phyloP scores from a whole-genome alignment of 2,797 vertebrate genomes.

The Poeciliopsis presidionis region DNA sequence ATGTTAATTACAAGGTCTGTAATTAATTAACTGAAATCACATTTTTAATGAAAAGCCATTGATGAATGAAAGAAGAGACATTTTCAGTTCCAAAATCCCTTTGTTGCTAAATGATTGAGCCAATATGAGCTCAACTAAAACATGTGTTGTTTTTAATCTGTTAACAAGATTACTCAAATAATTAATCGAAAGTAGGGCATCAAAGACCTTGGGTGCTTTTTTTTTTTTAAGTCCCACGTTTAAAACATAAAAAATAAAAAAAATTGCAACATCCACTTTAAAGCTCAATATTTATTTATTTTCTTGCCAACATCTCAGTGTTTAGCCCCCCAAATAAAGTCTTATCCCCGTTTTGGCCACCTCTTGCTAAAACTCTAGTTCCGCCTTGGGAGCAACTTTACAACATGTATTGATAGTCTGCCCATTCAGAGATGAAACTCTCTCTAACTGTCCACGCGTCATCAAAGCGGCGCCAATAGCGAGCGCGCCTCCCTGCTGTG shows the following conservation, averaged over 20 bases:
- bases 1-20: not conserved
- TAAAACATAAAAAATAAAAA: not conserved
- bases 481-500: constrained; percentile 56
- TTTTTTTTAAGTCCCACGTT: not conserved
- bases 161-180: no score
- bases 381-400: not conserved
- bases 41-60: no score
- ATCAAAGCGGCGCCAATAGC: constrained; percentile 49
- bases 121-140: no score
- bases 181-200: not conserved
- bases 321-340: not conserved
- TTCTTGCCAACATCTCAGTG: not conserved
- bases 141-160: no score
- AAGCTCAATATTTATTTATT: not conserved
- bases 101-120: no score
- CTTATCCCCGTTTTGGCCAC: not conserved
- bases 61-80: no score
- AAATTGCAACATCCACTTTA: not conserved
- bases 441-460: constrained; percentile 59
- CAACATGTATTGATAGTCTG: not conserved
- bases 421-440: not conserved
- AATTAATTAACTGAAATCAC: not conserved
- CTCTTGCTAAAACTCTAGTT: not conserved
- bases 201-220: not conserved
- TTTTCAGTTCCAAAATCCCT: no score